Evolutionary conservation across 2,113 vertebrate species (phyloP).

Genomic region (Seriola aureovittata): DNA sequence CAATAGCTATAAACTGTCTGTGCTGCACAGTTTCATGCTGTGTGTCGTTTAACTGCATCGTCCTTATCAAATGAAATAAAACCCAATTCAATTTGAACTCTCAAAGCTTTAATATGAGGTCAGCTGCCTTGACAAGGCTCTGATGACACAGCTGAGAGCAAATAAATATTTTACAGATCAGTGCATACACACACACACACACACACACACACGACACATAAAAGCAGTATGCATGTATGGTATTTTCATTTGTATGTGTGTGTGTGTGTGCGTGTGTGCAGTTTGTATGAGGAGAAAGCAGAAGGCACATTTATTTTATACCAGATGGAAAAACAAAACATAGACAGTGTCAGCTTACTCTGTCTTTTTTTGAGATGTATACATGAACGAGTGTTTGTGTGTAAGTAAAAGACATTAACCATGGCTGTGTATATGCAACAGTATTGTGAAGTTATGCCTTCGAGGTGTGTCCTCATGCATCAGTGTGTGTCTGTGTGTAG

Average conservation of each 20-base stretch:
- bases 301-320: neutral
- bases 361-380: neutral
- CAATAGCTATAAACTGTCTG: no score
- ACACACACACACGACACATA: neutral
- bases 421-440: neutral
- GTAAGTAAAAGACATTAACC: neutral
- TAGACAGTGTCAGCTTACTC: neutral
- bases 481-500: neutral
- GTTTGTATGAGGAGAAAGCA: neutral
- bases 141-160: neutral
- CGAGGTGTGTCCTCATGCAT: neutral
- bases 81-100: neutral
- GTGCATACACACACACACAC: neutral
- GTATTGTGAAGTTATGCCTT: neutral
- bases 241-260: neutral
- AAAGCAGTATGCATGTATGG: neutral
- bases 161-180: neutral
- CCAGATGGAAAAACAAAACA: neutral
- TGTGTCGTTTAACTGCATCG: no score
- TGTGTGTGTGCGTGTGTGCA: neutral
- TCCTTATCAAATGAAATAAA: no score
- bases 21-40: no score
- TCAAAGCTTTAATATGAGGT: neutral
- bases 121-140: neutral
- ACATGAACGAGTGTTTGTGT: neutral